Percentiles rank a stretch among this genome's conserved stretches.
phyloP scores from a whole-genome alignment of 2,888 invertebrate species.

The Nemapogon koenigi region DNA sequence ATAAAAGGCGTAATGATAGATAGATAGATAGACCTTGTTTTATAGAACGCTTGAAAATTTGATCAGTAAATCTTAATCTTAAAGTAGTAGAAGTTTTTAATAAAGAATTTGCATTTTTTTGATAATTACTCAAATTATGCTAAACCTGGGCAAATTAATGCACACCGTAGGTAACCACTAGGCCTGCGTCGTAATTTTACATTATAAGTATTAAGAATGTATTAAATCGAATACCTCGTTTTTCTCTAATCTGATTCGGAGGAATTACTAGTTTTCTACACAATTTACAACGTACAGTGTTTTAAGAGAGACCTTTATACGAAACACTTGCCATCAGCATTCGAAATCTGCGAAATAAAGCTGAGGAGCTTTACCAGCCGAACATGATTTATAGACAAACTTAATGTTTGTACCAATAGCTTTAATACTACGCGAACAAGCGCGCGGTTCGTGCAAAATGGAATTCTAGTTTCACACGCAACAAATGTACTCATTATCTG shows the following conservation, averaged over 20 bases:
- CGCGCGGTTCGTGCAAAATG: constrained; percentile 47
- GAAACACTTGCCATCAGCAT: constrained; percentile 32
- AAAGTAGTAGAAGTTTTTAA: too few relatives aligned
- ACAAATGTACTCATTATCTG: constrained; percentile 61
- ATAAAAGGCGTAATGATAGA: too few relatives aligned
- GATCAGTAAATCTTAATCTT: too few relatives aligned
- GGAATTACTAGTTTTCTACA: constrained; percentile 31
- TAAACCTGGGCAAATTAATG: too few relatives aligned
- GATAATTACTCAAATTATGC: too few relatives aligned
- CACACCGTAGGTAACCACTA: too few relatives aligned
- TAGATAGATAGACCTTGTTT: too few relatives aligned
- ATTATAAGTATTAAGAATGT: too few relatives aligned
- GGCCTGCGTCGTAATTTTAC: too few relatives aligned
- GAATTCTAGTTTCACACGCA: constrained; percentile 64
- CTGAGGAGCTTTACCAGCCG: constrained; percentile 20
- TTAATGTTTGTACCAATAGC: constrained; percentile 19
- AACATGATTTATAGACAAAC: constrained; percentile 32
- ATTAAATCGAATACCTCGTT: too few relatives aligned
- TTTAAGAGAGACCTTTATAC: constrained; percentile 37
- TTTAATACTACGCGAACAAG: constrained; percentile 48
- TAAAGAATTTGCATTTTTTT: too few relatives aligned
- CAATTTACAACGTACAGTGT: constrained; percentile 56
- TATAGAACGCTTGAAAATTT: too few relatives aligned
- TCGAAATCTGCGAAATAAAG: constrained; percentile 47
- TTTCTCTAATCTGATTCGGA: constrained; percentile 48